A percentile compares a stretch with the other conserved stretches of the same genome.
Conservation (phyloP, 2,113 vertebrate genomes). For the Nycticorax nycticorax region DNA sequence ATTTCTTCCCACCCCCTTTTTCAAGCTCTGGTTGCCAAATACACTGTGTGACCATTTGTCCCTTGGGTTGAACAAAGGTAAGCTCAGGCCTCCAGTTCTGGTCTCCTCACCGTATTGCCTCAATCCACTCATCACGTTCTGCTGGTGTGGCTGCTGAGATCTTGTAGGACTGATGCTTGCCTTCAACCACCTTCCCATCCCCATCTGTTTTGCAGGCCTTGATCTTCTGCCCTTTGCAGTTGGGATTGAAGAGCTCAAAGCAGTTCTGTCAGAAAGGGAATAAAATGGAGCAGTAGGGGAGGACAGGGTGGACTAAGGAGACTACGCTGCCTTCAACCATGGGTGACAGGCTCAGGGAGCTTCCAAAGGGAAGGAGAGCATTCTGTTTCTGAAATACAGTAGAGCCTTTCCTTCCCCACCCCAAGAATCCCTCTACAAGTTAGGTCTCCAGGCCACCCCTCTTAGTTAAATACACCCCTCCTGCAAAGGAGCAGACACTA, state of each 20-base stretch:
- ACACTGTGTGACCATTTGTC: not conserved
- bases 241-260: conserved; percentile 91
- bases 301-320: not conserved
- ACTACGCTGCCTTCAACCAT: not conserved
- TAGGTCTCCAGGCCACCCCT: not conserved
- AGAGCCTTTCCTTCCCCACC: not conserved
- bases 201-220: conserved; percentile 96
- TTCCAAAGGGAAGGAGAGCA: not conserved
- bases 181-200: conserved; percentile 93
- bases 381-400: not conserved
- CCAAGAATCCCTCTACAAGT: not conserved
- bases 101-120: conserved; percentile 86
- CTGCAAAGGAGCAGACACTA: not conserved
- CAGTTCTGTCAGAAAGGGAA: conserved; percentile 80
- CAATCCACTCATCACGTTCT: conserved; percentile 92
- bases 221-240: conserved; percentile 91
- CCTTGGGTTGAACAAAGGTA: not conserved
- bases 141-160: conserved; percentile 88
- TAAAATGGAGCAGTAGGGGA: not conserved
- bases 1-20: not conserved
- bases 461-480: not conserved
- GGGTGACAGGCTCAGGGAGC: not conserved
- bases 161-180: conserved; percentile 93
- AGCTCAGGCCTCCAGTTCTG: not conserved
- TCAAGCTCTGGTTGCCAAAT: not conserved